Conservation (phyloP, 2,888 invertebrate genomes). For the Drosophila pseudotalamancana region DNA sequence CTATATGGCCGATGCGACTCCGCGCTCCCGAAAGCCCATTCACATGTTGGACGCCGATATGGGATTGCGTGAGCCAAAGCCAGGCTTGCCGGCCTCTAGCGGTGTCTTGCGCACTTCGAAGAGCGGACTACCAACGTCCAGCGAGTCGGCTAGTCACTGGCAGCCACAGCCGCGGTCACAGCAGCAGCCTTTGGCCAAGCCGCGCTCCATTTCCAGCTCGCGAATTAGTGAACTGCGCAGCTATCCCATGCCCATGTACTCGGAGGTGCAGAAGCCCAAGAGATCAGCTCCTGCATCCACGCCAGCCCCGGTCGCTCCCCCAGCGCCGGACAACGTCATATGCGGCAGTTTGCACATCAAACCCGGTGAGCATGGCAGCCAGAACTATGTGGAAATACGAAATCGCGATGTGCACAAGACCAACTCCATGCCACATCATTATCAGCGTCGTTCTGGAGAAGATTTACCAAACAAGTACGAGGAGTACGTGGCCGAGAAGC, state of each 20-base stretch:
- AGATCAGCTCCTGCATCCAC: slow-evolving; percentile 16
- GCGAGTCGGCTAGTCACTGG: slow-evolving; percentile 87
- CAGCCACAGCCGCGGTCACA: slow-evolving; percentile 85
- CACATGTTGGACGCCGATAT: slow-evolving; percentile 85
- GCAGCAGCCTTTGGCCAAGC: slow-evolving; percentile 60
- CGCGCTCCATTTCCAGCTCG: slow-evolving; percentile 82
- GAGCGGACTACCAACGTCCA: slow-evolving; percentile 76
- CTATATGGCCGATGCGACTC: slow-evolving; percentile 90
- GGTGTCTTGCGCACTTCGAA: slow-evolving; percentile 81
- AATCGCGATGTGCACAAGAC: slow-evolving; percentile 79
- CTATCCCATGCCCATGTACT: slow-evolving; percentile 81
- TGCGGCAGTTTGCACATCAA: slow-evolving; percentile 82
- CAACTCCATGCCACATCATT: slow-evolving; percentile 83
- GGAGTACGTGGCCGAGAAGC: slow-evolving; percentile 82
- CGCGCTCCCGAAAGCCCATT: slow-evolving; percentile 90
- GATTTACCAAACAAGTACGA: slow-evolving; percentile 83
- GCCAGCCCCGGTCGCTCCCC: slow-evolving; percentile 18
- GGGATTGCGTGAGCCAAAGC: background rate
- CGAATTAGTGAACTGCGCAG: slow-evolving; percentile 73
- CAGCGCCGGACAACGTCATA: slow-evolving; percentile 71
- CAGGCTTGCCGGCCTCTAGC: slow-evolving; percentile 54
- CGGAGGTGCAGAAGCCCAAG: slow-evolving; percentile 82
- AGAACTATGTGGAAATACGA: slow-evolving; percentile 80
- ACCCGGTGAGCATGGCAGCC: slow-evolving; percentile 69
- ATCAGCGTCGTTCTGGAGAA: slow-evolving; percentile 79